Evolutionary conservation across 1,140 invertebrate genomes (phyloP), one percentile per base, ranked within the genome.

Genomic region (Drosophila dunni): DNA sequence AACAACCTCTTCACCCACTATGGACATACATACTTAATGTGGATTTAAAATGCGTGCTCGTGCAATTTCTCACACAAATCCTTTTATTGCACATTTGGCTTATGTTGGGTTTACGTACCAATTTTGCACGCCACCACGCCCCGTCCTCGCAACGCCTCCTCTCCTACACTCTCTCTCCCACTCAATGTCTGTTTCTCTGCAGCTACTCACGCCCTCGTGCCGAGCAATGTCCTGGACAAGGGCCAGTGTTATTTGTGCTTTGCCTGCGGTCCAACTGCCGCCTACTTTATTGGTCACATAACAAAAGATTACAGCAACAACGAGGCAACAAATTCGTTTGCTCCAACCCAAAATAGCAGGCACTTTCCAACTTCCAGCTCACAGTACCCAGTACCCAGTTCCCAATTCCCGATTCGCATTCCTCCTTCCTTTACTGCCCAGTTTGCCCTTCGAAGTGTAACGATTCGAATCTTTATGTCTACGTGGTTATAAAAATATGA

Each of bases 11-110:
- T 36, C 13, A 45, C 48, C 68, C 81, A 67, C 68, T 70, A 48
- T 58, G 48, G 77, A 11, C 74, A 75, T 84, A 65, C 81, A 85
- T 85, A 69, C 78, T 79, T 86, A 85, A 85, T 86, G 83, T 71
- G 77, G 83, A 82, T 88, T 88, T 88, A 82, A 88, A 88, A 88
- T 88, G 79, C 83, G 73, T 82, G 79, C 79, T 88, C 83, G 71
- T 79, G 79, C 83, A 82, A 88, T 88, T 88, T 88, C 79, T 88
- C 79, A 88, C 83, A 77, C 79, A 88, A 88, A 88, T 88, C 83
- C 83, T 88, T 88, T 88, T 86, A 88, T 86, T 88, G 83, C 83
- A 88, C 83, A 88, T 78, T 88, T 81, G 83, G 83, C 79, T 88
- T 88, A 88, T 77, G 76, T 69, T 54, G 73, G 72, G 75, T 80